Conservation (phyloP, 2,888 invertebrate genomes). For the Sialis fuliginosa region DNA sequence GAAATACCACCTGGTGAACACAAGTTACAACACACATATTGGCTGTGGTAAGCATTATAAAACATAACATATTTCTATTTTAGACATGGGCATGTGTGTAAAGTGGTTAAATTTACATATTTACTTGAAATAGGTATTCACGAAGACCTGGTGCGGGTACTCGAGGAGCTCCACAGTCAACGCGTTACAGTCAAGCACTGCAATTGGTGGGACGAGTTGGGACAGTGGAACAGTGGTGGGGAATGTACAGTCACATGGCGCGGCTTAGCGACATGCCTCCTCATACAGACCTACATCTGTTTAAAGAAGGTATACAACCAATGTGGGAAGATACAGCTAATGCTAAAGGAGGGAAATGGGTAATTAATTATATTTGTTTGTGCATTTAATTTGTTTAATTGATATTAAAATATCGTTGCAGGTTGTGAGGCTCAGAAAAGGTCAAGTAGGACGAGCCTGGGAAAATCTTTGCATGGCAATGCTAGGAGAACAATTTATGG, state of each 20-base stretch:
- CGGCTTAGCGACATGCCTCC: conserved; percentile 80
- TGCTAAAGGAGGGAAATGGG: conserved; percentile 95
- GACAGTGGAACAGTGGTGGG: conserved; percentile 97
- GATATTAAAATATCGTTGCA: conserved; percentile 15
- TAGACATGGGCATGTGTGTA: conserved; percentile 28
- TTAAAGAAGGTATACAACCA: conserved; percentile 95
- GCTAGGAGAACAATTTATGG: conserved; percentile 98
- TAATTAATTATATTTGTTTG: conserved; percentile 22
- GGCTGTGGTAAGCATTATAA: conserved; percentile 61
- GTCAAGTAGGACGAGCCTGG: conserved; percentile 91
- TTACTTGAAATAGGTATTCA: conserved; percentile 15
- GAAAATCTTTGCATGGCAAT: conserved; percentile 97
- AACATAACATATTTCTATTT: conserved; percentile 8
- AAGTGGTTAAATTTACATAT: conserved; percentile 22
- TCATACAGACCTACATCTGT: conserved; percentile 87
- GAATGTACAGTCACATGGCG: conserved; percentile 78
- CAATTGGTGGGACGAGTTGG: conserved; percentile 76
- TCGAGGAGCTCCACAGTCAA: conserved; percentile 26
- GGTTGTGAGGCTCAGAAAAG: conserved; percentile 78
- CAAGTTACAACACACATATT: conserved; percentile 82
- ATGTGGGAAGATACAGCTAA: conserved; percentile 99
- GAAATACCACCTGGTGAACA: conserved; percentile 75
- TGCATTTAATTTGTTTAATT: background rate
- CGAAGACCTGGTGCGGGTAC: conserved; percentile 19
- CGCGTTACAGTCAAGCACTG: conserved; percentile 50